These are phyloP conservation scores for Aradus depressus DNA, from an alignment of 2,888 invertebrate genomes.

Conservation along the genomic window DNA sequence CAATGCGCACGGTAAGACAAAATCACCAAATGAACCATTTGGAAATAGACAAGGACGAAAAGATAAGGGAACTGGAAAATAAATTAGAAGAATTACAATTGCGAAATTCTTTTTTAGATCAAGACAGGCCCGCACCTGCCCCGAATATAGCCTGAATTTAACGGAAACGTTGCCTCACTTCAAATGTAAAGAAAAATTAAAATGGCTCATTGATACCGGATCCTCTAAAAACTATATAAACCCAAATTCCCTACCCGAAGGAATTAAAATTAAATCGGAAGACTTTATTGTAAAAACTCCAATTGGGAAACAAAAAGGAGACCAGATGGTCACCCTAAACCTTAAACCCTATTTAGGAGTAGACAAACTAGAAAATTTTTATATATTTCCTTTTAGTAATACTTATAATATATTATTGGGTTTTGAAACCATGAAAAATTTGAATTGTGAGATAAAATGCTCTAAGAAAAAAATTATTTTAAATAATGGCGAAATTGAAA, in stretches of 20 bases:
- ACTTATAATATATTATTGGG: background rate
- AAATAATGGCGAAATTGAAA: background rate
- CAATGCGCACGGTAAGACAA: background rate
- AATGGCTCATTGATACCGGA: background rate
- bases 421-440: background rate
- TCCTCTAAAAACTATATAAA: background rate
- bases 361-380: background rate
- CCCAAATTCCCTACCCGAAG: background rate
- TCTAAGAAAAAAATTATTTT: background rate
- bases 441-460: background rate
- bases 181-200: background rate
- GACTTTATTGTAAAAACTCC: background rate
- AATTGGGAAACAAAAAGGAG: background rate
- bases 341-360: background rate
- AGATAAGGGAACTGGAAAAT: background rate
- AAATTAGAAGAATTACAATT: background rate
- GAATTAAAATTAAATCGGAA: background rate
- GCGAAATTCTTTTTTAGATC: background rate
- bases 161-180: background rate
- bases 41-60: background rate
- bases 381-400: background rate
- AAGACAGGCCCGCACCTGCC: background rate
- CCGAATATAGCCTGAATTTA: background rate
- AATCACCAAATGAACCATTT: background rate
- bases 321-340: background rate